These are phyloP conservation scores for Turritopsis rubra DNA, from an alignment of 30 jellyfish, hydroid and myxozoan genomes.

Conservation along the genomic window DNA sequence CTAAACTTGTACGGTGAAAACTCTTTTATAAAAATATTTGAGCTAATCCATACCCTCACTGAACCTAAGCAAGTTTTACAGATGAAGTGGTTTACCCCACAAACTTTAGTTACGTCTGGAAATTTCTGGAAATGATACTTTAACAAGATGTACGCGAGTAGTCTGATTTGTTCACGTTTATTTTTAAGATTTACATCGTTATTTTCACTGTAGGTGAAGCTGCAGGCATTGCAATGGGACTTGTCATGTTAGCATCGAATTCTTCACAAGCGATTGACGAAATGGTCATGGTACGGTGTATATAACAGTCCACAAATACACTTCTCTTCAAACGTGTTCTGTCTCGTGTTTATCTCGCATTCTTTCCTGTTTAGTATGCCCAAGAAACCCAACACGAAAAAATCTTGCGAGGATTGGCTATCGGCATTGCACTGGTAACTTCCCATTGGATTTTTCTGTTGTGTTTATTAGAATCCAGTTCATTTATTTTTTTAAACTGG, in stretches of 20 bases:
- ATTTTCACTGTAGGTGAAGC: slow-evolving; percentile 76
- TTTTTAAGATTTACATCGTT: too few species aligned
- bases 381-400: slow-evolving; percentile 96
- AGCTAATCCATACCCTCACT: too few species aligned
- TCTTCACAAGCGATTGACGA: slow-evolving; percentile 89
- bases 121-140: too few species aligned
- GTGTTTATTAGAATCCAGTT: not conserved
- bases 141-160: too few species aligned
- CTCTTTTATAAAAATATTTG: too few species aligned
- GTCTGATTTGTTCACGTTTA: too few species aligned
- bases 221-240: slow-evolving; percentile 98
- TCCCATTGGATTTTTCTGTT: not conserved
- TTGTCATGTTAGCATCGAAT: slow-evolving; percentile 96
- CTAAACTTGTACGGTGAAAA: too few species aligned
- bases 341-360: not conserved
- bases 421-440: slow-evolving; percentile 95
- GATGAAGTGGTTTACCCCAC: too few species aligned
- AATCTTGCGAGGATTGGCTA: slow-evolving; percentile 87
- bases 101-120: too few species aligned
- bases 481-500: too few species aligned
- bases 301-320: not conserved
- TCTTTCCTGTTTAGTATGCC: slow-evolving; percentile 55
- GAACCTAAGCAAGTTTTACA: too few species aligned
- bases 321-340: not conserved
- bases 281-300: slow-evolving; percentile 75